A percentile compares a stretch with the other conserved stretches of the same genome.
These are phyloP conservation scores for Erannis defoliaria DNA, from an alignment of 2,888 invertebrate genomes.

Conservation along the genomic window DNA sequence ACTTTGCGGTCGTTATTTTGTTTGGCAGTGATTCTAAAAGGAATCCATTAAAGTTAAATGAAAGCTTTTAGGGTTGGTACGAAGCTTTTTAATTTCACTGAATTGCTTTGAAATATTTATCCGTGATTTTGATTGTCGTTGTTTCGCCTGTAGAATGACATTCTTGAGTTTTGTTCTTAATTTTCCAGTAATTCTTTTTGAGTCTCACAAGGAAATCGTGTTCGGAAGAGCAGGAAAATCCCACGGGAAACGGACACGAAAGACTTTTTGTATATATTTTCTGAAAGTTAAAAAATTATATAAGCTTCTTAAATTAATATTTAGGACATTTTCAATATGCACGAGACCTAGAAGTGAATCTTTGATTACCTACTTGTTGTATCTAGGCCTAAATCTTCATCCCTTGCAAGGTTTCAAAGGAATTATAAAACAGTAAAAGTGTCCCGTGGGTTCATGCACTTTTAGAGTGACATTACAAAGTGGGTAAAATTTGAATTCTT, in stretches of 20 bases:
- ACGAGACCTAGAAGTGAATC: too few relatives aligned
- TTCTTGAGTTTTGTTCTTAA: background rate
- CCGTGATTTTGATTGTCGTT: background rate
- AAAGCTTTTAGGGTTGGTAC: slow-evolving; percentile 31
- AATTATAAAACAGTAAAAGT: too few relatives aligned
- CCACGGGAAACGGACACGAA: too few relatives aligned
- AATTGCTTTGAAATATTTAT: slow-evolving; percentile 21
- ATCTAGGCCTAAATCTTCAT: too few relatives aligned
- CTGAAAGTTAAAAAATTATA: too few relatives aligned
- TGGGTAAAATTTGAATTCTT: too few relatives aligned
- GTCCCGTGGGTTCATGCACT: too few relatives aligned
- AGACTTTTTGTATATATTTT: background rate
- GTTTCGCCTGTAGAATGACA: background rate
- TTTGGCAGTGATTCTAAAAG: slow-evolving; percentile 27
- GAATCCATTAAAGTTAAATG: slow-evolving; percentile 34
- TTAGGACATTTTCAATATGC: too few relatives aligned
- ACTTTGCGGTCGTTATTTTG: slow-evolving; percentile 21
- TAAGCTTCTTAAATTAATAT: too few relatives aligned
- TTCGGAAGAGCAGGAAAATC: background rate
- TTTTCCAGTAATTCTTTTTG: background rate
- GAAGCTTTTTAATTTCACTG: slow-evolving; percentile 23
- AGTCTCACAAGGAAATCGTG: background rate
- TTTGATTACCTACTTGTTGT: too few relatives aligned
- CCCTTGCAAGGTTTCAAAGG: too few relatives aligned
- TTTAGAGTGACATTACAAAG: too few relatives aligned